Conservation (phyloP, 1,140 invertebrate genomes). For the Trinorchestia longiramus region DNA sequence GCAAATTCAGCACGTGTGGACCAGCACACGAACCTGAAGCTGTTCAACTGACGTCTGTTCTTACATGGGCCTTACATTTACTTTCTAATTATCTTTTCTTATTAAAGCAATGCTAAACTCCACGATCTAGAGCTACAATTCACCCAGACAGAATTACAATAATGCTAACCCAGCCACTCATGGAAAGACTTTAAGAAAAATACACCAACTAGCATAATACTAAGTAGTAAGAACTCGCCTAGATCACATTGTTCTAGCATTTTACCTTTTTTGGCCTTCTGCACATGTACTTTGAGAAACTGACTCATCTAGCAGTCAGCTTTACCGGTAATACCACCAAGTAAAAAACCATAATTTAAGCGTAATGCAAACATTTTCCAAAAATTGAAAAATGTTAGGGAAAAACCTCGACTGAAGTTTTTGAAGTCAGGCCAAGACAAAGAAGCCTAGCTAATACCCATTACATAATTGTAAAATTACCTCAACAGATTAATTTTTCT, state of each 20-base stretch:
- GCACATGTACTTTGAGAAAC: neutral
- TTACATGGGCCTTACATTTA: neutral
- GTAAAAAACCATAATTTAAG: neutral
- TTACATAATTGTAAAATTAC: neutral
- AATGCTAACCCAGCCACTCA: neutral
- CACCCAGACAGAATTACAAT: neutral
- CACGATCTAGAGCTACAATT: neutral
- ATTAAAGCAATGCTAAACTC: neutral
- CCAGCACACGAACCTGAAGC: too few species aligned
- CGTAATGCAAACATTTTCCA: neutral
- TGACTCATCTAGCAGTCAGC: neutral
- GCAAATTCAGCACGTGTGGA: neutral
- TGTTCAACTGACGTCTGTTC: too few species aligned
- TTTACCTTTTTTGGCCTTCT: neutral
- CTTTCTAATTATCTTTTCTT: neutral
- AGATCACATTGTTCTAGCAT: neutral
- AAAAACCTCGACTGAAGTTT: neutral
- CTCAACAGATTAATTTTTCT: too few species aligned
- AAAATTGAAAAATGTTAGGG: neutral
- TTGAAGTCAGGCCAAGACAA: neutral
- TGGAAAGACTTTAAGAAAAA: conserved; percentile 2
- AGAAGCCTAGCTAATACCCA: neutral
- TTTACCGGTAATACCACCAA: neutral
- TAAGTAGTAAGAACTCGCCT: neutral
- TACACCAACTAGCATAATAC: neutral